Conservation (phyloP, 2,888 invertebrate genomes). For the Crematogaster levior region DNA sequence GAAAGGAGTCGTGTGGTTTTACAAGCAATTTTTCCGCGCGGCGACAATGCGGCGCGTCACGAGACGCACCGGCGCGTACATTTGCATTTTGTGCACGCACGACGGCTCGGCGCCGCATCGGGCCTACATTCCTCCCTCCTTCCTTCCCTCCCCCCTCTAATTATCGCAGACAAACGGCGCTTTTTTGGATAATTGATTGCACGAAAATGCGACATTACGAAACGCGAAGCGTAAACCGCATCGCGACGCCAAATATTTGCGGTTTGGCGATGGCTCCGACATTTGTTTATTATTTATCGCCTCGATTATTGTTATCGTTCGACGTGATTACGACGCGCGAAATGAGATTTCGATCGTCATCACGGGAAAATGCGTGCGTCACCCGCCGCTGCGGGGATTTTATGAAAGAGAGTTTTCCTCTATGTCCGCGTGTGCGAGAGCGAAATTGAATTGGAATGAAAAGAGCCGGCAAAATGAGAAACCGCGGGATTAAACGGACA, state of each 20-base stretch:
- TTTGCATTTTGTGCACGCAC: conserved; percentile 44
- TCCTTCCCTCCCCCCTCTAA: not conserved
- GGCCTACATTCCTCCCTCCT: not conserved
- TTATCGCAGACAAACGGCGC: conserved; percentile 34
- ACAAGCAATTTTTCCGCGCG: conserved; percentile 52
- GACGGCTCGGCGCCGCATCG: conserved; percentile 4
- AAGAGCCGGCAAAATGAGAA: conserved; percentile 11
- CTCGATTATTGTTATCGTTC: conserved; percentile 28
- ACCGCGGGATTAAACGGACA: conserved; percentile 22
- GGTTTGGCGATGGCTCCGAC: not conserved
- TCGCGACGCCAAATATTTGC: conserved; percentile 34
- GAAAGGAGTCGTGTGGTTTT: not conserved
- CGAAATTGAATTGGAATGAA: conserved; percentile 28
- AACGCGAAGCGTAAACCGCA: conserved; percentile 3
- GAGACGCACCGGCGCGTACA: conserved; percentile 50
- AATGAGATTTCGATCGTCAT: conserved; percentile 39
- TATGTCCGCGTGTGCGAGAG: not conserved
- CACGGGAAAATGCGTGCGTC: conserved; percentile 9
- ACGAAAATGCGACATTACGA: conserved; percentile 28
- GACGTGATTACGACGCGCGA: conserved; percentile 31
- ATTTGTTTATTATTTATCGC: conserved; percentile 35
- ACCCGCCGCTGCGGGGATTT: conserved; percentile 11
- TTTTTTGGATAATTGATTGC: conserved; percentile 55
- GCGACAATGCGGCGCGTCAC: conserved; percentile 74
- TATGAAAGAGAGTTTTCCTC: not conserved